Evolutionary conservation across 2,797 vertebrate species (phyloP).

Genomic region (Erethizon dorsatum): DNA sequence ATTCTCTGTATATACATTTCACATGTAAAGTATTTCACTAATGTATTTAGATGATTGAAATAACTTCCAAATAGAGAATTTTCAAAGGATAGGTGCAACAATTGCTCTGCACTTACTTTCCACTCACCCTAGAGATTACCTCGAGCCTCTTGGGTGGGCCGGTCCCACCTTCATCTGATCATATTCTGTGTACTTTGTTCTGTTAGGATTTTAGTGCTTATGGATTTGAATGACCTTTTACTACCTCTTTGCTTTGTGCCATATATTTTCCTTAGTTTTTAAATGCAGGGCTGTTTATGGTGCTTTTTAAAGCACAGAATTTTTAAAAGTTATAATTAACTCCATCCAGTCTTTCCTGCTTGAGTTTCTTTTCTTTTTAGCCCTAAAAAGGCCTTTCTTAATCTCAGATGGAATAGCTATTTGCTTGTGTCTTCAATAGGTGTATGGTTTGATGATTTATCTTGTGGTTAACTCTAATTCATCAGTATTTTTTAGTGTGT

Average conservation of each 20-base stretch:
- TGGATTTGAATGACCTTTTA: neutral
- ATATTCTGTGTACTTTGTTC: neutral
- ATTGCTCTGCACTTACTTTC: neutral
- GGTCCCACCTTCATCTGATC: neutral
- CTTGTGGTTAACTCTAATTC: neutral
- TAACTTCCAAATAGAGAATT: neutral
- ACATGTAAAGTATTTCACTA: neutral
- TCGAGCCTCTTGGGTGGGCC: neutral
- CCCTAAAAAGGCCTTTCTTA: neutral
- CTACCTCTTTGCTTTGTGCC: neutral
- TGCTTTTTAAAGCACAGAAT: slow-evolving; percentile 15
- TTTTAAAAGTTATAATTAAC: slow-evolving; percentile 34
- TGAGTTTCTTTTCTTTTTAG: slow-evolving; percentile 38
- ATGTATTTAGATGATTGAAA: slow-evolving; percentile 21
- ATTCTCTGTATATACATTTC: neutral
- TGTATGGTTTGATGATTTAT: slow-evolving; percentile 53
- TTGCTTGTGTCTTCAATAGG: neutral
- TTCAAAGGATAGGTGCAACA: slow-evolving; percentile 45
- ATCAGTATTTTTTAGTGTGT: slow-evolving; percentile 19
- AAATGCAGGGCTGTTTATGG: neutral
- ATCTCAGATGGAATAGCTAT: neutral
- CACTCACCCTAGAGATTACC: neutral
- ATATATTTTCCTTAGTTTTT: slow-evolving; percentile 31
- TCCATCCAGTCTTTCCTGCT: slow-evolving; percentile 26
- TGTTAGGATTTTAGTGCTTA: slow-evolving; percentile 20